These are phyloP conservation scores for Zosterops japonicus DNA, from an alignment of 2,113 vertebrate genomes.

Conservation along the genomic window DNA sequence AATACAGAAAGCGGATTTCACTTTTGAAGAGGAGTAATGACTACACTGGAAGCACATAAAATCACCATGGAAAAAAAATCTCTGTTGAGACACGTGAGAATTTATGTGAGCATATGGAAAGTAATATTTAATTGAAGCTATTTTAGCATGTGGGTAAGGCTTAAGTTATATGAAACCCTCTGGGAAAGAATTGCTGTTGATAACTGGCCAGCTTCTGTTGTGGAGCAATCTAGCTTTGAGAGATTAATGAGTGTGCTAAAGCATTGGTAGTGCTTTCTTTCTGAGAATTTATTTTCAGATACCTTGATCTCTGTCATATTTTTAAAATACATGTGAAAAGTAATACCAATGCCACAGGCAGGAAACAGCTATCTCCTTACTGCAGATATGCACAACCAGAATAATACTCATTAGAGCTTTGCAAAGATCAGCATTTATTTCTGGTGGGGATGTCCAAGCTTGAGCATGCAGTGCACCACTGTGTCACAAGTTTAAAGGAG, in stretches of 20 bases:
- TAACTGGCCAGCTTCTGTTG: not conserved
- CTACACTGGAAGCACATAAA: not conserved
- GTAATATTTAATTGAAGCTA: not conserved
- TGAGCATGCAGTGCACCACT: not conserved
- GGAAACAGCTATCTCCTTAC: constrained; percentile 2
- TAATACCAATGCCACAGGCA: not conserved
- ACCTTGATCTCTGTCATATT: constrained; percentile 10
- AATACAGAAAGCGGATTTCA: not conserved
- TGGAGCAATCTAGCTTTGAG: not conserved
- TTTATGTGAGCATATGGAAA: not conserved
- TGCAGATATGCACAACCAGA: not conserved
- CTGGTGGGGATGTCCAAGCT: not conserved
- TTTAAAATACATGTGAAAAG: not conserved
- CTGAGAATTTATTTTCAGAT: constrained; percentile 4
- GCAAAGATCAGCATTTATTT: not conserved
- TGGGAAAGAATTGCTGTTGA: not conserved
- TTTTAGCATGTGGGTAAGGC: not conserved
- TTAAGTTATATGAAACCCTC: not conserved
- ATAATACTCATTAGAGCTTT: not conserved
- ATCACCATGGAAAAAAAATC: not conserved
- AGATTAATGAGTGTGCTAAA: not conserved
- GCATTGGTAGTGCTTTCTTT: not conserved
- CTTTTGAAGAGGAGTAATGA: not conserved
- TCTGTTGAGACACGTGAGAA: not conserved
- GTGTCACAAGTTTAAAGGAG: not conserved